Percentiles rank a stretch among this genome's conserved stretches.
Conservation (phyloP, 2,888 invertebrate genomes). For the Ischnura elegans region DNA sequence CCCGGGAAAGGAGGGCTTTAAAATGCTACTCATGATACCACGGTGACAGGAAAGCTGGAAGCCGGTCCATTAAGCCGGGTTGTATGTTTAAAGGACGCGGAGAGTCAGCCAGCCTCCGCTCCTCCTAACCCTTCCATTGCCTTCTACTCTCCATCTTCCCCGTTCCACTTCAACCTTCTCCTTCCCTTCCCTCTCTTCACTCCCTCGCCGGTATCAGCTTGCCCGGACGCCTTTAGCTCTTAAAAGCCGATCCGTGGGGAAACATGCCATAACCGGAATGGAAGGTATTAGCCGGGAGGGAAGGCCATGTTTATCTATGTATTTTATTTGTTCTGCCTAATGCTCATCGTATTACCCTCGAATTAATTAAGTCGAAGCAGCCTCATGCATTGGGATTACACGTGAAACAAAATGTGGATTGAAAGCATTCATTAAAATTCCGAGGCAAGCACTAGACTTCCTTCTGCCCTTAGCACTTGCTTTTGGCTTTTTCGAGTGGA, state of each 20-base stretch:
- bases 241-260: slow-evolving; percentile 44
- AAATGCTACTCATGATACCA: slow-evolving; percentile 46
- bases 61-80: slow-evolving; percentile 41
- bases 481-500: too few species aligned
- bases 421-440: background rate
- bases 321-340: background rate
- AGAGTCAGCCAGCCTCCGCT: background rate
- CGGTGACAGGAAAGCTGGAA: slow-evolving; percentile 42
- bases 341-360: background rate
- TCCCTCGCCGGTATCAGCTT: background rate
- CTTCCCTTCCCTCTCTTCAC: slow-evolving; percentile 21
- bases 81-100: slow-evolving; percentile 39
- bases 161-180: background rate
- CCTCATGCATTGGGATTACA: background rate
- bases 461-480: background rate
- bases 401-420: background rate
- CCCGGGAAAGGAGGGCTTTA: slow-evolving; percentile 9
- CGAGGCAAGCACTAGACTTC: background rate
- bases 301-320: slow-evolving; percentile 30
- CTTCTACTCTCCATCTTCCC: background rate
- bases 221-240: background rate
- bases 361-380: background rate
- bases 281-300: background rate
- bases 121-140: background rate
- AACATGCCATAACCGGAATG: slow-evolving; percentile 38